Conservation (phyloP, 1,140 invertebrate species). For the Cherax quadricarinatus region DNA sequence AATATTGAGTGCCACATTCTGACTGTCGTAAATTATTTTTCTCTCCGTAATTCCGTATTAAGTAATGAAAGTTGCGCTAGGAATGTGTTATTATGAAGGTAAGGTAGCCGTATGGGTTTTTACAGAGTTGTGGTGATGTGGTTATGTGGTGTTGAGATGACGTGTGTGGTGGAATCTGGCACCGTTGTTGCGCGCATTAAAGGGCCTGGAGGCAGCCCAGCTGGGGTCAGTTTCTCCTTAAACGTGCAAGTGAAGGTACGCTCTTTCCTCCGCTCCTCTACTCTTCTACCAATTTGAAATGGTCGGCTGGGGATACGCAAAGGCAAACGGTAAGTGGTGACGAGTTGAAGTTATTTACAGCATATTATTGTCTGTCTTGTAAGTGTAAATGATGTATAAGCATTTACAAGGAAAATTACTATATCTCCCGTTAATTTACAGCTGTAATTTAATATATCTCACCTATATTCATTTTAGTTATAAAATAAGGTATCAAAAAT, state of each 20-base stretch:
- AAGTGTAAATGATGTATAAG: no score
- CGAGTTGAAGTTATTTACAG: not conserved
- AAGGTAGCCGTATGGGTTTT: not conserved
- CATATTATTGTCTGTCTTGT: no score
- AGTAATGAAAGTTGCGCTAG: not conserved
- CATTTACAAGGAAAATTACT: no score
- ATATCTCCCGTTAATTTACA: no score
- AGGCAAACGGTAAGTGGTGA: slow-evolving; percentile 30
- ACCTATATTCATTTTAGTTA: no score
- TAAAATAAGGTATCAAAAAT: no score
- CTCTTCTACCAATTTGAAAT: slow-evolving; percentile 22
- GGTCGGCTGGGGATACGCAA: slow-evolving; percentile 44
- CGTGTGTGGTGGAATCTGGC: not conserved
- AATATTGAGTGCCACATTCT: no score
- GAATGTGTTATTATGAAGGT: not conserved
- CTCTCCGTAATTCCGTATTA: not conserved
- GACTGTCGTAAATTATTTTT: no score
- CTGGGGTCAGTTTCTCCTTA: not conserved
- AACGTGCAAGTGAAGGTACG: not conserved
- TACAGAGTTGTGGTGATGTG: not conserved
- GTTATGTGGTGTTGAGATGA: not conserved
- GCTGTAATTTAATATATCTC: no score
- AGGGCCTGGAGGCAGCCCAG: not conserved
- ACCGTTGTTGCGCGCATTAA: not conserved
- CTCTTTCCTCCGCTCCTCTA: not conserved